A percentile compares a stretch with the other conserved stretches of the same genome.
Evolutionary conservation across 2,888 invertebrate species (phyloP).

Genomic region (Podotricha telesiphe): DNA sequence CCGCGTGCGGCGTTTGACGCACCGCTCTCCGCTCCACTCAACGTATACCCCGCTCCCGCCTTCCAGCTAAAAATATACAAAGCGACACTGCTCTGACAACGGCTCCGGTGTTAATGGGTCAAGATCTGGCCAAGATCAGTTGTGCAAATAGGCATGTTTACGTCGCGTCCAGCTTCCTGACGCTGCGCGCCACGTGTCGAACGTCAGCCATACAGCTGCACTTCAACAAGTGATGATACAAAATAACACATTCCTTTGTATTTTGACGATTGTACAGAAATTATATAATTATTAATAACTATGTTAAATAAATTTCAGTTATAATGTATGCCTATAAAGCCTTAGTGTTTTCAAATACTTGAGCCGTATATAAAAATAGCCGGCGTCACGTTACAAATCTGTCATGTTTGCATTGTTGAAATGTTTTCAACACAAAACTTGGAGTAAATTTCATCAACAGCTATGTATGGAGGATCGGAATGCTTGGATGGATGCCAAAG

Average conservation of each 20-base stretch:
- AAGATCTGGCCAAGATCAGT: constrained; percentile 83
- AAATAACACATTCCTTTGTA: not conserved
- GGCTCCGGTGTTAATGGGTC: constrained; percentile 80
- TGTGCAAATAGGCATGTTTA: constrained; percentile 76
- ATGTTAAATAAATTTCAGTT: no score
- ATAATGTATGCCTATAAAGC: no score
- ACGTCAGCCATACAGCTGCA: constrained; percentile 41
- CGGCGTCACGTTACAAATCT: not conserved
- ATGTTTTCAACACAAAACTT: constrained; percentile 36
- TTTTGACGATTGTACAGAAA: not conserved
- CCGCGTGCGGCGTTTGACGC: constrained; percentile 54
- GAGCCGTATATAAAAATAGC: not conserved
- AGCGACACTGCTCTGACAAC: constrained; percentile 80
- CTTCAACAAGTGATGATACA: not conserved
- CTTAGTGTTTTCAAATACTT: not conserved
- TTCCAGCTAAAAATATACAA: constrained; percentile 73
- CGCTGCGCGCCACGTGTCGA: constrained; percentile 63
- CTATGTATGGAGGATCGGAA: constrained; percentile 45
- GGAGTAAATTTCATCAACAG: constrained; percentile 41
- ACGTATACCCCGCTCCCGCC: constrained; percentile 64
- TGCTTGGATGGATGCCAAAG: constrained; percentile 48
- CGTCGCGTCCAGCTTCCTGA: constrained; percentile 62
- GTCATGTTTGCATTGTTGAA: constrained; percentile 20
- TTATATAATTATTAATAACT: not conserved
- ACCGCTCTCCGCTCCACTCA: constrained; percentile 53